phyloP scores from a whole-genome alignment of 2,888 invertebrate genomes.

The Clusia tigrina region DNA sequence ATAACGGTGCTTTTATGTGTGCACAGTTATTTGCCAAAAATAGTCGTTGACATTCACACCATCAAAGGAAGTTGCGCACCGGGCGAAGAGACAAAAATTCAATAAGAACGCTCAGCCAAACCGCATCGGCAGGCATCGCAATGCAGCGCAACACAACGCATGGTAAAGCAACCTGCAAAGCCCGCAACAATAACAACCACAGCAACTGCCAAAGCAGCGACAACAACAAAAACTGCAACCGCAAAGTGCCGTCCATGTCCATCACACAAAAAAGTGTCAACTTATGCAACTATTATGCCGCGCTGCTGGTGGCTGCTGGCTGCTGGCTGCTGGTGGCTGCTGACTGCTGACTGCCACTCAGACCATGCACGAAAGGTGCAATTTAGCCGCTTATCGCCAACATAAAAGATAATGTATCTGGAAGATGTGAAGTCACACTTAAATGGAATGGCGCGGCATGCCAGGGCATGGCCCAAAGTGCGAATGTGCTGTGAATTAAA shows the following conservation, averaged over 20 bases:
- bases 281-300: no score
- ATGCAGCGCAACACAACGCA: neutral
- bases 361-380: no score
- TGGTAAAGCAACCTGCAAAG: neutral
- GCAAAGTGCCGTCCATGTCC: constrained; percentile 46
- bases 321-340: no score
- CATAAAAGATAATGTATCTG: neutral
- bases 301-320: neutral
- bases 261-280: constrained; percentile 40
- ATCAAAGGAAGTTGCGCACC: neutral
- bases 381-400: neutral
- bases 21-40: constrained; percentile 53
- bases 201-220: constrained; percentile 18
- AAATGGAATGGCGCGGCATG: no score
- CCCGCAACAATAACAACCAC: constrained; percentile 11
- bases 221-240: constrained; percentile 7
- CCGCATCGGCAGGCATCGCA: constrained; percentile 38
- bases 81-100: constrained; percentile 23
- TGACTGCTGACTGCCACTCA: no score
- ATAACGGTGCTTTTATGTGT: constrained; percentile 38
- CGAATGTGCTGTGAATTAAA: no score
- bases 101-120: constrained; percentile 15
- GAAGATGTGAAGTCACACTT: no score
- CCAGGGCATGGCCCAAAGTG: no score
- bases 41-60: constrained; percentile 38